Percentiles rank a stretch among this genome's conserved stretches.
phyloP scores from a whole-genome alignment of 2,888 invertebrate species.

The Ptychoptera albimana region DNA sequence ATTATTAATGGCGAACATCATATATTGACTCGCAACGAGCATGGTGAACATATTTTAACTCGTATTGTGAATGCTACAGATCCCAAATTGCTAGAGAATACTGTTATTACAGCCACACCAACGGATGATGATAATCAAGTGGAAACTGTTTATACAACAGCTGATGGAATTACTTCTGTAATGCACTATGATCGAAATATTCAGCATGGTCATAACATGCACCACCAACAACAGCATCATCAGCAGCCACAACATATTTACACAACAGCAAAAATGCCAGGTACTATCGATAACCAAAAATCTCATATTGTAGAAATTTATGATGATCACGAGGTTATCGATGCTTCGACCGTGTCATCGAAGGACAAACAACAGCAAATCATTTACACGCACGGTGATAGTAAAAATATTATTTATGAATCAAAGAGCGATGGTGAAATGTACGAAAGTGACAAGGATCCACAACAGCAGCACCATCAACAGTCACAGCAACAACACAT shows the following conservation, averaged over 20 bases:
- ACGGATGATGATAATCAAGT: conserved; percentile 19
- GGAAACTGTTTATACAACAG: conserved; percentile 25
- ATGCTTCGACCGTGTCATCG: conserved; percentile 7
- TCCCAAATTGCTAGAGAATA: conserved; percentile 27
- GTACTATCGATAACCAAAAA: neutral
- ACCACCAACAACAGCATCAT: conserved; percentile 10
- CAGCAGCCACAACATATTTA: conserved; percentile 8
- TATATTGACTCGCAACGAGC: conserved; percentile 30
- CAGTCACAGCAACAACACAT: conserved; percentile 25
- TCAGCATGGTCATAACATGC: neutral
- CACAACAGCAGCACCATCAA: conserved; percentile 2
- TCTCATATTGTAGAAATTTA: conserved; percentile 24
- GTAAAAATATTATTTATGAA: conserved; percentile 30
- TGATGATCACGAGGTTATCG: conserved; percentile 23
- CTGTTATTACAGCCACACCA: conserved; percentile 24
- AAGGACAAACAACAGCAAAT: conserved; percentile 26
- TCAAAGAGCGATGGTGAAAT: conserved; percentile 7
- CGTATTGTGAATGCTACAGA: conserved; percentile 29
- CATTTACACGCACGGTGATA: conserved; percentile 28
- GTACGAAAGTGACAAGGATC: conserved; percentile 6
- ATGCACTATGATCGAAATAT: conserved; percentile 23
- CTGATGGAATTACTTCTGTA: conserved; percentile 27
- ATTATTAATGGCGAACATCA: conserved; percentile 32
- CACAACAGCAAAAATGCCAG: neutral
- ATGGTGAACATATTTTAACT: conserved; percentile 31